Evolutionary conservation across 2,888 invertebrate genomes (phyloP), one percentile per base, ranked within the genome.

Genomic region (Melinaea marsaeus): DNA sequence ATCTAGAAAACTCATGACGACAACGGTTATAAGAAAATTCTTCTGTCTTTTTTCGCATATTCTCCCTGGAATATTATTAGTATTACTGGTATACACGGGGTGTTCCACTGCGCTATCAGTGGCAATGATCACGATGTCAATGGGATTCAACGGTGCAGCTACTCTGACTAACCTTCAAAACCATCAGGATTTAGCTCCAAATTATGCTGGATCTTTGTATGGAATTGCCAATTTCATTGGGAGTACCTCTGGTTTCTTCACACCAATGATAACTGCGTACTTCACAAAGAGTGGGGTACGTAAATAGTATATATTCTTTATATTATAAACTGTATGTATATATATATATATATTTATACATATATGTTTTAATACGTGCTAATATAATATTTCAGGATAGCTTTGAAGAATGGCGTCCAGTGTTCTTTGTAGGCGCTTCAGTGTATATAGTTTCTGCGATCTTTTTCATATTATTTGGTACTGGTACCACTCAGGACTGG

Each of bases 161-260:
- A 93, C 93, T 0, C 78, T 92, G 62, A 92, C 93, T 0, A 93
- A 93, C 75, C 81, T 93, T 68, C 92, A 93, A 75, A 93, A 93
- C 69, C 91, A 94, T 64, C 95, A 95, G 79, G 95, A 95, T 80
- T 84, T 95, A 61, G 94, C 95, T 0, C 95, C 95, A 0, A 95
- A 95, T 75, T 95, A 92, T 77, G 95, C 95, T 0, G 95, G 95
- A 4, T 94, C 94, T 11, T 81, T 95, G 34, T 95, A 95, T 73
- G 95, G 95, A 9, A 93, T 95, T n/a, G 94, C 95, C 57, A 95
- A 95, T 74, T 94, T 94, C 69, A 81, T 95, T 34, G 95, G 95
- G 37, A 93, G 93, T 57, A 92, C 93, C 0, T 92, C 95, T 9
- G 95, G 95, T 6, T 94, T 95, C 75, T 93, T 95, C 66, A 93